Evolutionary conservation across 2,797 vertebrate genomes (phyloP), one percentile per base, ranked within the genome.

Genomic region (Neosalanx taihuensis): DNA sequence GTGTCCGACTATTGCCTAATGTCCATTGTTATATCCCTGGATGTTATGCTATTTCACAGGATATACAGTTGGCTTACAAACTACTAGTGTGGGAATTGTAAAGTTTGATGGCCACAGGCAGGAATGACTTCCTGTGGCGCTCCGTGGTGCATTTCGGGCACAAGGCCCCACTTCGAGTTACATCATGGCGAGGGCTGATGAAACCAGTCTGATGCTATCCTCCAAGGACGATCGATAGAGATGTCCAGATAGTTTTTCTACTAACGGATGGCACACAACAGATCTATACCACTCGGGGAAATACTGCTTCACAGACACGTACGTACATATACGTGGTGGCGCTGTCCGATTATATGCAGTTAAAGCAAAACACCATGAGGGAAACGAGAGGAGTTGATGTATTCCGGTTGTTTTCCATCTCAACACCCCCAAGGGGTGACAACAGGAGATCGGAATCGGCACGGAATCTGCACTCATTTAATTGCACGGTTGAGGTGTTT

Each of bases 181-280:
- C 72, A 72, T 78, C 74, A 26, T 30, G 12, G 59, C 4, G 73
- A 81, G 74, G 76, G 72, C 57, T 68, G 69, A 20, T 41, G 72
- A 77, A 79, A 60, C 71, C 62, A 71, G 59, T 82, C 79, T 64
- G 69, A 81, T 88, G 85, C 82, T 82, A 67, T 2, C 63, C 74
- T 70, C 78, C 75, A 86, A 84, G 81, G 81, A 76, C 75, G 81
- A 81, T 84, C 78, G 23, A 87, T 83, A 82, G 51, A 76, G 72
- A 80, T 74, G 71, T 76, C 18, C 0, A 15, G 20, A 59, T 51
- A 60, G 46, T 26, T 37, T 29, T 70, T 73, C 70, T n/a, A 41
- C 49, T 67, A 29, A 79, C 46, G 29, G 65, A n/a, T 57, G 65
- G 23, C 51, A 31, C 30, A 33, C 26, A 67, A 56, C 49, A 33